Evolutionary conservation across 2,113 vertebrate species (phyloP).

Genomic region (Cololabis saira): DNA sequence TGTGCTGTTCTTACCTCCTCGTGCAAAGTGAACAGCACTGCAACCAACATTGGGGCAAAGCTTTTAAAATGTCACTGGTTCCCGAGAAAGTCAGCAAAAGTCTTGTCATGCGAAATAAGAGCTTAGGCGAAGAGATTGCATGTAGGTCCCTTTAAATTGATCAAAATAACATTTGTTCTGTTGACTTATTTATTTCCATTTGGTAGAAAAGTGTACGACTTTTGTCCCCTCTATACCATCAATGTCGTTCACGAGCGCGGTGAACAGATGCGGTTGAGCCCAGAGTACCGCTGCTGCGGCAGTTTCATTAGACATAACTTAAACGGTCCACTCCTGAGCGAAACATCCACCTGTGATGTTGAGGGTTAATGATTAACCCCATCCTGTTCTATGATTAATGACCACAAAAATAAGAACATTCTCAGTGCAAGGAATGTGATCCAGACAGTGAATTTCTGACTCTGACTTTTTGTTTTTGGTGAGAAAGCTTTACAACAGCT

Average conservation of each 20-base stretch:
- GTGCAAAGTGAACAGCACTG: conserved; percentile 13
- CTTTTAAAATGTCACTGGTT: conserved; percentile 73
- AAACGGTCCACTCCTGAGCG: too few relatives aligned
- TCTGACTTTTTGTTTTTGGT: conserved; percentile 10
- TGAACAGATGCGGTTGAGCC: not conserved
- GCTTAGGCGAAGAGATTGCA: conserved; percentile 47
- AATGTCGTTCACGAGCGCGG: not conserved
- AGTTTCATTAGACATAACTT: not conserved
- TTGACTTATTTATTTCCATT: conserved; percentile 77
- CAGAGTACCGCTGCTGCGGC: not conserved
- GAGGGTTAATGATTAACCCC: too few relatives aligned
- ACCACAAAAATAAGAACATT: not conserved
- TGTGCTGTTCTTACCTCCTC: conserved; percentile 5
- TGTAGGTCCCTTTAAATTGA: conserved; percentile 58
- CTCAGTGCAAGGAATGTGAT: not conserved
- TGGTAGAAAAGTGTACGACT: conserved; percentile 35
- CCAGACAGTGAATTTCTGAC: not conserved
- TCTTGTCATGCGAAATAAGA: conserved; percentile 78
- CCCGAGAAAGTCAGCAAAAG: conserved; percentile 63
- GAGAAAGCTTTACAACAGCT: conserved; percentile 39
- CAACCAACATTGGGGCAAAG: conserved; percentile 23
- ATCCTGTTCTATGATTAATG: not conserved
- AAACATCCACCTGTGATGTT: too few relatives aligned
- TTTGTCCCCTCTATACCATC: not conserved
- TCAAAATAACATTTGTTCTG: conserved; percentile 76